Evolutionary conservation across 1,140 invertebrate species (phyloP), one percentile per base, ranked within the genome.

Genomic region (Oedothorax gibbosus): DNA sequence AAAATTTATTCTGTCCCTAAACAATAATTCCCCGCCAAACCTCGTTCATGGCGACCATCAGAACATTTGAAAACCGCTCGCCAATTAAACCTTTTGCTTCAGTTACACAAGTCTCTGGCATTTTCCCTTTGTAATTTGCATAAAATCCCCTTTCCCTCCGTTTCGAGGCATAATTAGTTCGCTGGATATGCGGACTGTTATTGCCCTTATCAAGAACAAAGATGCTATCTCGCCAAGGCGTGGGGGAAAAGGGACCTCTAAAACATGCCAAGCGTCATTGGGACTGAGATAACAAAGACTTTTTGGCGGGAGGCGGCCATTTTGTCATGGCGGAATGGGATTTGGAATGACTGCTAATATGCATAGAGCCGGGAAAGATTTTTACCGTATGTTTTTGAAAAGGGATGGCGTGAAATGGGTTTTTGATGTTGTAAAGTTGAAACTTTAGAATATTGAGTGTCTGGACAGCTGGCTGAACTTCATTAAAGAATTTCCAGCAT

Each of bases 111-210:
- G 57, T 62, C 12, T 18, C 18, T 18, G 57, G 18, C 18, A 15
- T 18, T 62, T 49, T 21, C 54, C 56, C 18, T 12, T 66, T 57
- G 81, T 76, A 84, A 84, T 84, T 84, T 84, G 81, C 81, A 84
- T 84, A 84, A 84, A 81, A 75, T 84, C 71, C 81, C 81, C 21
- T 49, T 71, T 57, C 75, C 50, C 21, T 71, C 14, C 75, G 75
- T 49, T 77, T 54, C 69, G 18, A 56, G 49, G 81, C 75, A 84
- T 84, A 84, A 84, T 84, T 84, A 84, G 81, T 60, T 15, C 72
- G 20, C 60, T 15, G 81, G 72, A 53, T 76, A 64, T 82, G 62
- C 18, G 71, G 49, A 35, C 60, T 51, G 81, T 84, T 84, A 84
- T 75, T 84, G 68, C 71, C 72, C 71, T 84, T 84, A 84, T 84